Evolutionary conservation across 2,888 invertebrate species (phyloP).

Genomic region (Phaonia tiefii): DNA sequence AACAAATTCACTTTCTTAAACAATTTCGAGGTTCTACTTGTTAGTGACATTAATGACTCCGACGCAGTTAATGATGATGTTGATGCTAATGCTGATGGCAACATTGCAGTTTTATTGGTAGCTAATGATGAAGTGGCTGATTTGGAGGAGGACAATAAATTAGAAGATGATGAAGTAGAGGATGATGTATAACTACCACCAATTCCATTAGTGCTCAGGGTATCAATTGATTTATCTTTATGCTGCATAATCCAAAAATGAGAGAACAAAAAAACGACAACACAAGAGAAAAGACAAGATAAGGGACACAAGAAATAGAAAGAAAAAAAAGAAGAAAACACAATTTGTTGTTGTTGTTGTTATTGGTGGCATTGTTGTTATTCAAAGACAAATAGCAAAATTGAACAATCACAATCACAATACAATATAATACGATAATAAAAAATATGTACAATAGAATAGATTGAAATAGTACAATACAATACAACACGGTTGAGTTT

Average conservation of each 20-base stretch:
- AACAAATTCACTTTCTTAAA: slow-evolving; percentile 69
- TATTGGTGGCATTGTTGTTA: not conserved
- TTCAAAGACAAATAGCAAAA: slow-evolving; percentile 39
- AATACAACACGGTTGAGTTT: not conserved
- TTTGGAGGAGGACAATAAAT: slow-evolving; percentile 18
- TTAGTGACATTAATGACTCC: slow-evolving; percentile 49
- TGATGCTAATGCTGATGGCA: slow-evolving; percentile 35
- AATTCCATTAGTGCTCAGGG: slow-evolving; percentile 55
- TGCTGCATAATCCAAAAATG: slow-evolving; percentile 43
- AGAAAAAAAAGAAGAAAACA: not conserved
- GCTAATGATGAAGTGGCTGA: slow-evolving; percentile 37
- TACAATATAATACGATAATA: slow-evolving; percentile 41
- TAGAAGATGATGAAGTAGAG: slow-evolving; percentile 50
- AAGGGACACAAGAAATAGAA: not conserved
- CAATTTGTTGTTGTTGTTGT: slow-evolving; percentile 16
- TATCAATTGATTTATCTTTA: slow-evolving; percentile 60
- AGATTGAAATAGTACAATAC: no score
- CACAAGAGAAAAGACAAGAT: slow-evolving; percentile 18
- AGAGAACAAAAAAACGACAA: slow-evolving; percentile 1
- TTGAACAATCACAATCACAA: slow-evolving; percentile 55
- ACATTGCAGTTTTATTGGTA: slow-evolving; percentile 61
- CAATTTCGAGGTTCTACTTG: slow-evolving; percentile 56
- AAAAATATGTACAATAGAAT: no score
- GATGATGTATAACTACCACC: slow-evolving; percentile 66
- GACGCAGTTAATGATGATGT: slow-evolving; percentile 29